These are phyloP conservation scores for Lepidocyrtoides sp. DNA, from an alignment of 2,888 invertebrate genomes.

Conservation along the genomic window DNA sequence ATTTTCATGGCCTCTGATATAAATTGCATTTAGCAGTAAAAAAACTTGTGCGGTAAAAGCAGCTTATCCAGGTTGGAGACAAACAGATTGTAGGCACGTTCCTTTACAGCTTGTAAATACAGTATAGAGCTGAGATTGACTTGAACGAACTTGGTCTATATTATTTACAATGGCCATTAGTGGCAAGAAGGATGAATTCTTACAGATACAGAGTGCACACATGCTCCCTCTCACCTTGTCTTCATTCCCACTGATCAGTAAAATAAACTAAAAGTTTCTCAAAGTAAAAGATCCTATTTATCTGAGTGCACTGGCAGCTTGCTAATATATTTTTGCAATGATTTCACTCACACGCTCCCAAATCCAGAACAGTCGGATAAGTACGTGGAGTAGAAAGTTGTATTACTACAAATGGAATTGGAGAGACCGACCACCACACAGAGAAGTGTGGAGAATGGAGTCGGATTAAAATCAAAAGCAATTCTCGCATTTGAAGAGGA, in stretches of 20 bases:
- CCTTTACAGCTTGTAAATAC: too few relatives aligned
- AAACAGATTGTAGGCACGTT: background rate
- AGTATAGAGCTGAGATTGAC: constrained; percentile 25
- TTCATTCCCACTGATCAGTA: background rate
- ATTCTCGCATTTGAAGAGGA: background rate
- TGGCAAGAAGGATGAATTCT: constrained; percentile 6
- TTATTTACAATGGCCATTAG: constrained; percentile 1
- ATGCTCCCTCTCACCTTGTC: background rate
- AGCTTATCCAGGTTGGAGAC: background rate
- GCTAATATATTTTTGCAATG: constrained; percentile 44
- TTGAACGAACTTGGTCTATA: background rate
- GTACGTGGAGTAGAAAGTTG: too few relatives aligned
- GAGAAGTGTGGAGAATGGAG: background rate
- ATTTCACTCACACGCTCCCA: constrained; percentile 11
- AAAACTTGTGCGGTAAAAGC: too few relatives aligned
- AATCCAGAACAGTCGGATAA: too few relatives aligned
- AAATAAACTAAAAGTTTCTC: constrained; percentile 12
- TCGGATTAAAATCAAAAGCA: constrained; percentile 43
- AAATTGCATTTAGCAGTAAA: too few relatives aligned
- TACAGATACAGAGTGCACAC: background rate
- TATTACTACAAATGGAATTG: background rate
- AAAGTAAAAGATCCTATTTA: background rate
- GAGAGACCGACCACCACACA: background rate
- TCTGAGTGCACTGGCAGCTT: background rate
- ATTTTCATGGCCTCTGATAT: background rate